These are phyloP conservation scores for Silurus meridionalis DNA, from an alignment of 2,113 vertebrate genomes.

Conservation along the genomic window DNA sequence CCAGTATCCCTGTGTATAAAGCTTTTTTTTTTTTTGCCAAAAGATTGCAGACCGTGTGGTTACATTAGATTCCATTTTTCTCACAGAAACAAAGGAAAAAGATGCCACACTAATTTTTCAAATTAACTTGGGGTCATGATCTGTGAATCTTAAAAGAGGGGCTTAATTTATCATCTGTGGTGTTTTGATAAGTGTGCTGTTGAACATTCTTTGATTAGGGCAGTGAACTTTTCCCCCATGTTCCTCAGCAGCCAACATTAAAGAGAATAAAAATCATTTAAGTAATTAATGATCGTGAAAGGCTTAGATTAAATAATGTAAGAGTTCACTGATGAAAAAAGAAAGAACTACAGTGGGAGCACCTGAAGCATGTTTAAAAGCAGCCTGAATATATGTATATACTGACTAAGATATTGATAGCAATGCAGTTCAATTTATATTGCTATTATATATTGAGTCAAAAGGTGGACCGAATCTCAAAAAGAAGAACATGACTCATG, in stretches of 20 bases:
- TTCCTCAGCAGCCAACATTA: background rate
- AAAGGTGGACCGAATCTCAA: background rate
- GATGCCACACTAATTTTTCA: conserved; percentile 6
- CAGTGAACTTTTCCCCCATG: background rate
- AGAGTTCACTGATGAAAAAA: background rate
- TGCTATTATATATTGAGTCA: background rate
- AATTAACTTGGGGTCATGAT: conserved; percentile 1
- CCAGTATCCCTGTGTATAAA: background rate
- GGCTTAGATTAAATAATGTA: background rate
- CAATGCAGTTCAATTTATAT: background rate
- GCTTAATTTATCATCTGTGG: conserved; percentile 9
- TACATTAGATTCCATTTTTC: background rate
- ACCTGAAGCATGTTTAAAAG: background rate
- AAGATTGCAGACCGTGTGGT: background rate
- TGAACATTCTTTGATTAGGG: conserved; percentile 13
- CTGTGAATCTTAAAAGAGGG: background rate
- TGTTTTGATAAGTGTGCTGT: conserved; percentile 8
- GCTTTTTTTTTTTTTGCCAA: background rate
- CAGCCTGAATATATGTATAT: background rate
- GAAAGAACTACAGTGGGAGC: background rate
- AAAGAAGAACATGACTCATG: background rate
- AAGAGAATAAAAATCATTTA: background rate
- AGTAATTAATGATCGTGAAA: conserved; percentile 1
- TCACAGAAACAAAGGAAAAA: background rate
- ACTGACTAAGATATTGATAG: background rate